phyloP scores from a whole-genome alignment of 2,113 vertebrate genomes.

The Struthidea cinerea region DNA sequence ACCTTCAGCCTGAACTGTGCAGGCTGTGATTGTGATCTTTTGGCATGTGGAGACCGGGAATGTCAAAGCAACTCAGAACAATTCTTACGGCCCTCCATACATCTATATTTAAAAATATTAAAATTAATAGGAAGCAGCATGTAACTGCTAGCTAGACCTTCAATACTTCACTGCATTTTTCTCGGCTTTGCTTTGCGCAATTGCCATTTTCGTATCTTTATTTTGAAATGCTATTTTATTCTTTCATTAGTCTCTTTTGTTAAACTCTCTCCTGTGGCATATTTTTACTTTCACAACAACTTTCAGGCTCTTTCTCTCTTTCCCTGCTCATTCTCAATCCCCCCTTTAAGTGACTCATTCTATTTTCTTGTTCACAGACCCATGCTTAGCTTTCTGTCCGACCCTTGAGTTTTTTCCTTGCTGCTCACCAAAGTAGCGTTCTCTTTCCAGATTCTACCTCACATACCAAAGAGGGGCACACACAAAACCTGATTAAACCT shows the following conservation, averaged over 20 bases:
- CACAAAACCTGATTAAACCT: background rate
- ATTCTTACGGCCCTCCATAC: rapidly evolving
- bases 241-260: background rate
- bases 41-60: background rate
- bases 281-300: background rate
- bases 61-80: background rate
- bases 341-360: background rate
- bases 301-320: background rate
- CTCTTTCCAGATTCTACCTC: background rate
- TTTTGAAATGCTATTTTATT: background rate
- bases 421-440: background rate
- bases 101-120: background rate
- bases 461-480: background rate
- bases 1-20: background rate
- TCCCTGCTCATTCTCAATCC: background rate
- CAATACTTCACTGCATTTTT: background rate
- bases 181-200: background rate
- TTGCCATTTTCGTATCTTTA: background rate
- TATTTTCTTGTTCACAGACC: background rate
- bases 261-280: background rate
- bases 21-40: background rate
- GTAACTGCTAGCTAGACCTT: background rate
- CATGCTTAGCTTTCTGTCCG: background rate
- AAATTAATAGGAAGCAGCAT: background rate
- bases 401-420: background rate